A percentile compares a stretch with the other conserved stretches of the same genome.
These are phyloP conservation scores for Athene noctua DNA, from an alignment of 2,113 vertebrate species.

Conservation along the genomic window DNA sequence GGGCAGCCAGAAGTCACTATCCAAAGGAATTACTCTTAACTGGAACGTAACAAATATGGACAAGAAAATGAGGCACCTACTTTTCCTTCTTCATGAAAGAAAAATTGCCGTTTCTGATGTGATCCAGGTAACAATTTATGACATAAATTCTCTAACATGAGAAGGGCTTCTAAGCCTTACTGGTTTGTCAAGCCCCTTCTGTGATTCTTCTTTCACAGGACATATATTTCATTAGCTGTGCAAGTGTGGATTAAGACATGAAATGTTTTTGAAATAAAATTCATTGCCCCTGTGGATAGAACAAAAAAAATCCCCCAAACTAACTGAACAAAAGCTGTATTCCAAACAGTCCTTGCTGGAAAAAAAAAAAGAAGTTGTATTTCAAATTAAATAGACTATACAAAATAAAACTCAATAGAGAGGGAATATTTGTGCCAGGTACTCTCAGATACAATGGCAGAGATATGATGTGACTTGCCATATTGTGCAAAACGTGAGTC, in stretches of 20 bases:
- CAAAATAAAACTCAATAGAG: conserved; percentile 53
- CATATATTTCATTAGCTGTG: not conserved
- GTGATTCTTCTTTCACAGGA: not conserved
- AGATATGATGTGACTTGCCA: conserved; percentile 70
- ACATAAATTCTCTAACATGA: not conserved
- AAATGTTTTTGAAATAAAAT: conserved; percentile 39
- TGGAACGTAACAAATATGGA: not conserved
- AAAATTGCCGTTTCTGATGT: conserved; percentile 41
- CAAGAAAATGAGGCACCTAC: conserved; percentile 38
- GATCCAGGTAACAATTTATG: conserved; percentile 9
- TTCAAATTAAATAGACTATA: conserved; percentile 41
- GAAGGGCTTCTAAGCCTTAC: conserved; percentile 14
- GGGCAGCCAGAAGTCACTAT: conserved; percentile 24
- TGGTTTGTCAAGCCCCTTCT: conserved; percentile 37
- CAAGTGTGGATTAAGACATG: conserved; percentile 19
- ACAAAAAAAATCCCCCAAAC: not conserved
- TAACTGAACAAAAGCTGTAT: not conserved
- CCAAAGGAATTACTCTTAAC: not conserved
- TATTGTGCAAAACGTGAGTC: conserved; percentile 70
- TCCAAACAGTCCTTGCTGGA: conserved; percentile 44
- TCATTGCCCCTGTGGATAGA: conserved; percentile 10
- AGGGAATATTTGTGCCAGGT: conserved; percentile 66
- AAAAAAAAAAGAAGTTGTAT: not conserved
- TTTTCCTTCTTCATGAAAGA: conserved; percentile 60
- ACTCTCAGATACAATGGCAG: conserved; percentile 74